phyloP scores from a whole-genome alignment of 2,888 invertebrate genomes.

The Rugalucina vietnamica region DNA sequence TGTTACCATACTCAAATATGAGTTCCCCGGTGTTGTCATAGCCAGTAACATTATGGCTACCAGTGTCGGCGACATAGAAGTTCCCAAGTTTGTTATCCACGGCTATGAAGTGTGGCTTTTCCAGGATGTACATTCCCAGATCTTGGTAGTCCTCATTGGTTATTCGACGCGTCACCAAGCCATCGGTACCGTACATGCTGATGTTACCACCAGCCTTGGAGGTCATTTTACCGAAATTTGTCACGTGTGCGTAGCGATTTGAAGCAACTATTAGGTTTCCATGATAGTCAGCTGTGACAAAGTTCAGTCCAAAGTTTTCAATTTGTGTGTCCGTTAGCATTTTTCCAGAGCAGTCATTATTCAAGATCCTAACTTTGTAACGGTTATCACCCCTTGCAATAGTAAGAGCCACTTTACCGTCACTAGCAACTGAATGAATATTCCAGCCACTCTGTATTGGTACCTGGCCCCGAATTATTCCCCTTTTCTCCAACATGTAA shows the following conservation, averaged over 20 bases:
- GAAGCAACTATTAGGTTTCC: slow-evolving; percentile 75
- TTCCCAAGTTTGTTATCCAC: slow-evolving; percentile 67
- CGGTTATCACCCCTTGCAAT: slow-evolving; percentile 76
- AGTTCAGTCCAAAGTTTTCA: slow-evolving; percentile 77
- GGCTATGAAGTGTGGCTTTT: slow-evolving; percentile 74
- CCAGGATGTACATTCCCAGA: slow-evolving; percentile 68
- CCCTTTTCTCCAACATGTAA: slow-evolving; percentile 76
- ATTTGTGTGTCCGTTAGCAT: slow-evolving; percentile 72
- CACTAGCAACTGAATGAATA: slow-evolving; percentile 75
- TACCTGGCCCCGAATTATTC: slow-evolving; percentile 75
- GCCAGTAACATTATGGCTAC: slow-evolving; percentile 73
- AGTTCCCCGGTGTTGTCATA: slow-evolving; percentile 71
- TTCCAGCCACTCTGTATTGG: slow-evolving; percentile 73
- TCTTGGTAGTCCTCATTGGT: slow-evolving; percentile 76
- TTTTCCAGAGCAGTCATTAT: slow-evolving; percentile 72
- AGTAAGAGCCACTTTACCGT: slow-evolving; percentile 75
- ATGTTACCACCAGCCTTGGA: slow-evolving; percentile 77
- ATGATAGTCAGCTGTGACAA: slow-evolving; percentile 69
- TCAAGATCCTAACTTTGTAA: slow-evolving; percentile 77
- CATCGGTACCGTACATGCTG: slow-evolving; percentile 71
- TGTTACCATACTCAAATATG: slow-evolving; percentile 76
- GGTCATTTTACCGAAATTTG: slow-evolving; percentile 68
- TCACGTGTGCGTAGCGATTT: slow-evolving; percentile 72
- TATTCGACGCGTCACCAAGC: slow-evolving; percentile 67
- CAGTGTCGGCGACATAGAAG: slow-evolving; percentile 75